Evolutionary conservation across 2,888 invertebrate genomes (phyloP), one percentile per base, ranked within the genome.

Genomic region (Aphidoletes aphidimyza): DNA sequence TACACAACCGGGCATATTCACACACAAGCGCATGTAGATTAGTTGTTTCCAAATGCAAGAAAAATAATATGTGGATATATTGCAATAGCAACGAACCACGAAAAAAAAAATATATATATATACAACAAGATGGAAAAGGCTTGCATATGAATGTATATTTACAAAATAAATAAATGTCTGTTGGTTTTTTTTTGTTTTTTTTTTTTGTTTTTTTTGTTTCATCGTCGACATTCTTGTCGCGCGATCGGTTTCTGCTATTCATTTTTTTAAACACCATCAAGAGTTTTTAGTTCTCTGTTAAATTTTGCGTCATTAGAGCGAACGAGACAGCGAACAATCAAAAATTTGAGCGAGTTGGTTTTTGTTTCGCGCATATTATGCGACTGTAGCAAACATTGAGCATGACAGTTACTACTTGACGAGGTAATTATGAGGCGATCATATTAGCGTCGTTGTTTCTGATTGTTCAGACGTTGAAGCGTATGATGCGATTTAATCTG

Each of bases 11-110:
- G 3, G 3, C 30, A 69, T 30, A 54, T 9, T 22, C 47, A 36
- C 34, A 36, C n/a, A 81, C 81, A 81, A 81, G 22, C 81, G 37
- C 36, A 81, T 81, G n/a, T 37, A 81, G 37, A 81, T 37, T 81
- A 2, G 36, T 37, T 81, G n/a, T 81, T 81, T 81, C 8, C n/a
- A 37, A 81, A 81, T 81, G 81, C 36, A 81, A 81, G 37, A 81
- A 81, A 81, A 81, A 37, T 22, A 37, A 81, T n/a, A 81, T 37
- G 36, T n/a, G n/a, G 81, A 37, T n/a, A n/a, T n/a, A n/a, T n/a
- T n/a, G n/a, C n/a, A n/a, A n/a, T n/a, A n/a, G n/a, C 37, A 5
- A 14, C 34, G 36, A 78, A 36, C 17, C 34, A 54, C 6, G 14
- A 54, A 22, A 30, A 69, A 69, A 69, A 81, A 81, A 81, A 37